Evolutionary conservation across 2,113 vertebrate species (phyloP).

Genomic region (Ictalurus furcatus): DNA sequence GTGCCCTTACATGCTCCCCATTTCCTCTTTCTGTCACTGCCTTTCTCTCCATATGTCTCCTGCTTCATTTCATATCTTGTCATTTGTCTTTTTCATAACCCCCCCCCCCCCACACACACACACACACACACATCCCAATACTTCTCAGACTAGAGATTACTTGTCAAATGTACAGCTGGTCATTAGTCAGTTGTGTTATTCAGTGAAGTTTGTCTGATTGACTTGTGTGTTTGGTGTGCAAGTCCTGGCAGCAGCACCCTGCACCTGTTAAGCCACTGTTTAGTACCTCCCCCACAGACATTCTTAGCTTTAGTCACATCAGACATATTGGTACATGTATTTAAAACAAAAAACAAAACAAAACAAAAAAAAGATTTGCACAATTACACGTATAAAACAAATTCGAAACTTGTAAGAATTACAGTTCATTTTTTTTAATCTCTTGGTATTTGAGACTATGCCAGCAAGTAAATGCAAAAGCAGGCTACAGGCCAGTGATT

Average conservation of each 20-base stretch:
- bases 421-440: background rate
- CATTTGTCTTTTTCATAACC: background rate
- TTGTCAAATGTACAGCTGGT: constrained; percentile 22
- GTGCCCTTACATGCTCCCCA: background rate
- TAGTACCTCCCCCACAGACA: background rate
- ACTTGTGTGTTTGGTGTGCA: constrained; percentile 15
- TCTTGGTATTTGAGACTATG: background rate
- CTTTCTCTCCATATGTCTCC: background rate
- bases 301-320: background rate
- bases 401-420: background rate
- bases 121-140: background rate
- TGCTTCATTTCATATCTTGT: background rate
- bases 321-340: background rate
- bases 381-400: background rate
- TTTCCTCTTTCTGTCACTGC: constrained; percentile 21
- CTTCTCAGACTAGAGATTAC: background rate
- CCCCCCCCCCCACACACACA: too few species aligned
- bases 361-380: background rate
- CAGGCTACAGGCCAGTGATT: background rate
- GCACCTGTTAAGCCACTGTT: constrained; percentile 26
- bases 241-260: constrained; percentile 15
- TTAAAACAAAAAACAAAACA: background rate
- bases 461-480: background rate
- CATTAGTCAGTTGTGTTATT: constrained; percentile 19
- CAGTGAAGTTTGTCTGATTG: constrained; percentile 17